Conservation (phyloP, 2,888 invertebrate genomes). For the Melieria crassipennis region DNA sequence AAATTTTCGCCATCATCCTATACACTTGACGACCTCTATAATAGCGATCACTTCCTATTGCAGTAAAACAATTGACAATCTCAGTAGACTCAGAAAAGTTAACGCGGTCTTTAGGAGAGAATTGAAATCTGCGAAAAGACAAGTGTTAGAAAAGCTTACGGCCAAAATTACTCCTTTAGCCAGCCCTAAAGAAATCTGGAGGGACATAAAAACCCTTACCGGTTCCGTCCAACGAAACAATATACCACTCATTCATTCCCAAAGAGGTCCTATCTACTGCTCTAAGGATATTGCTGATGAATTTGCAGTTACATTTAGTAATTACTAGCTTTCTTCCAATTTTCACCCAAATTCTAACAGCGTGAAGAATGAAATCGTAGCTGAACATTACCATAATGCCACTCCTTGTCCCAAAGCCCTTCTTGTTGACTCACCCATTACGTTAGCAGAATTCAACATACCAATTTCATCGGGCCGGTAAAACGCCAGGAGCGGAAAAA, state of each 20-base stretch:
- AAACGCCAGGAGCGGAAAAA: neutral
- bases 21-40: neutral
- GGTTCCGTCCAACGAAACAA: neutral
- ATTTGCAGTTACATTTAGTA: conserved; percentile 3
- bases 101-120: neutral
- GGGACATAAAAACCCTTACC: neutral
- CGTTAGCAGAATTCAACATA: neutral
- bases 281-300: neutral
- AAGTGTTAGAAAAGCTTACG: neutral
- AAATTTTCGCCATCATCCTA: neutral
- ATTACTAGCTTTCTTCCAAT: neutral
- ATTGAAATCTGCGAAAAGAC: neutral
- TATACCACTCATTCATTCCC: neutral
- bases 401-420: neutral
- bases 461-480: neutral
- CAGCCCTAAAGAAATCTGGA: neutral
- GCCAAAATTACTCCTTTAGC: neutral
- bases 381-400: neutral
- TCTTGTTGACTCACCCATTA: neutral
- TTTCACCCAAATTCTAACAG: neutral
- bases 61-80: neutral
- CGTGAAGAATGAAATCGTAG: neutral
- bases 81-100: neutral
- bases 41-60: neutral
- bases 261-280: neutral